These are phyloP conservation scores for Capitulum mitella DNA, from an alignment of 2,888 invertebrate genomes.

Conservation along the genomic window DNA sequence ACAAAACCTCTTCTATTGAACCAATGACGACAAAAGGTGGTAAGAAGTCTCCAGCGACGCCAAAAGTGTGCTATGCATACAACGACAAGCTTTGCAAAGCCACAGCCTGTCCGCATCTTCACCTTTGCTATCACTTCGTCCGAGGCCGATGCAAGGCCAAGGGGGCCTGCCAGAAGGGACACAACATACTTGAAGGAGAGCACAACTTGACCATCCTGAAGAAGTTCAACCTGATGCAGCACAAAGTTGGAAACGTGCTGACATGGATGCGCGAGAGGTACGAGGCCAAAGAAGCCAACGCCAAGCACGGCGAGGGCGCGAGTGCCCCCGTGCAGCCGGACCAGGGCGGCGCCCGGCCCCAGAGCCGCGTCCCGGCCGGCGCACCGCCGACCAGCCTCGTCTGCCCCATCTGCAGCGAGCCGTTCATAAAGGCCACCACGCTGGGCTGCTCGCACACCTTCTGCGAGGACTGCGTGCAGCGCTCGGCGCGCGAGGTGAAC, in stretches of 20 bases:
- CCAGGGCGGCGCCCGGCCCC: neutral
- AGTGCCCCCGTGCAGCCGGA: neutral
- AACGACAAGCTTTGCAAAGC: neutral
- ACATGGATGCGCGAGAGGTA: neutral
- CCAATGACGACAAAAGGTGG: neutral
- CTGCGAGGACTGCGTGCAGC: slow-evolving; percentile 1
- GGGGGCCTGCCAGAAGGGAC: neutral
- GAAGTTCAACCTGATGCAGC: neutral
- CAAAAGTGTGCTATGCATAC: neutral
- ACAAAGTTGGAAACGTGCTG: neutral
- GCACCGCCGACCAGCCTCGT: neutral
- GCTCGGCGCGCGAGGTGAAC: neutral
- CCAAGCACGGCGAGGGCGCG: neutral
- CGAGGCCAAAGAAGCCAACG: neutral
- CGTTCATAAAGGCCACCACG: slow-evolving; percentile 9
- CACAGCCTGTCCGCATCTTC: neutral
- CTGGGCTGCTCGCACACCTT: slow-evolving; percentile 13
- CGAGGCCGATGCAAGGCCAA: neutral
- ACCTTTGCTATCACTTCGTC: neutral
- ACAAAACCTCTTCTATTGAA: too few species aligned
- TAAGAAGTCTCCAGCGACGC: neutral
- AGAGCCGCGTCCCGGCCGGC: neutral
- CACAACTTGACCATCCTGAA: neutral
- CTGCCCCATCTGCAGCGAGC: neutral
- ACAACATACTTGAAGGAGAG: neutral